Evolutionary conservation across 2,113 vertebrate genomes (phyloP).

Genomic region (Nicator chloris): DNA sequence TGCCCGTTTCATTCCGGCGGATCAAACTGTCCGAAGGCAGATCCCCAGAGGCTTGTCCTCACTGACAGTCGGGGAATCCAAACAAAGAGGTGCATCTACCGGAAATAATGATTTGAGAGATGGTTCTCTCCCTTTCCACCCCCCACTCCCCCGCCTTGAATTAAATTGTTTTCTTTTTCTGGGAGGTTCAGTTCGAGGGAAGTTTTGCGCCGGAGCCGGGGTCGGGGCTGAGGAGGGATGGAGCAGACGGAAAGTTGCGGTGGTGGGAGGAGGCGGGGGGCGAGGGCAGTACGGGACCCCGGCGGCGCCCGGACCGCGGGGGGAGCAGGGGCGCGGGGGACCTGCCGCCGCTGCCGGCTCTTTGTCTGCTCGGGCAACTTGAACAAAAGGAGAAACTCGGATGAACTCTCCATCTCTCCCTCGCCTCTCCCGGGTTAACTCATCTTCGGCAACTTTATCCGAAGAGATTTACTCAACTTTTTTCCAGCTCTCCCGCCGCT

Average conservation of each 20-base stretch:
- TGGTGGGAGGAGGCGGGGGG: not conserved
- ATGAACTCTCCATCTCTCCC: constrained; percentile 76
- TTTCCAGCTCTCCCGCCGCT: not conserved
- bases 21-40: constrained; percentile 42
- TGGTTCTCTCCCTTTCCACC: constrained; percentile 26
- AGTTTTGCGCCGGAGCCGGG: constrained; percentile 20
- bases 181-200: constrained; percentile 46
- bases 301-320: constrained; percentile 1
- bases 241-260: constrained; percentile 36
- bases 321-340: constrained; percentile 70
- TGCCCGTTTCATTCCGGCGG: not conserved
- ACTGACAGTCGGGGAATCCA: constrained; percentile 68
- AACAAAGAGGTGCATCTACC: constrained; percentile 80
- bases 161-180: not conserved
- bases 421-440: constrained; percentile 36
- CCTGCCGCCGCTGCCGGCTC: constrained; percentile 76
- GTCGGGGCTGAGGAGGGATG: constrained; percentile 2
- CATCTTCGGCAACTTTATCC: constrained; percentile 53
- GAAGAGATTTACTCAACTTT: constrained; percentile 58
- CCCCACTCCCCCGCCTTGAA: not conserved
- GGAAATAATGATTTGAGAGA: constrained; percentile 74
- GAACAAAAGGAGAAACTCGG: constrained; percentile 83
- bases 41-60: constrained; percentile 46
- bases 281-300: not conserved
- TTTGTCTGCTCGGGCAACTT: constrained; percentile 81